Percentiles rank a stretch among this genome's conserved stretches.
Conservation (phyloP, 2,113 vertebrate genomes). For the Nannospalax galili region DNA sequence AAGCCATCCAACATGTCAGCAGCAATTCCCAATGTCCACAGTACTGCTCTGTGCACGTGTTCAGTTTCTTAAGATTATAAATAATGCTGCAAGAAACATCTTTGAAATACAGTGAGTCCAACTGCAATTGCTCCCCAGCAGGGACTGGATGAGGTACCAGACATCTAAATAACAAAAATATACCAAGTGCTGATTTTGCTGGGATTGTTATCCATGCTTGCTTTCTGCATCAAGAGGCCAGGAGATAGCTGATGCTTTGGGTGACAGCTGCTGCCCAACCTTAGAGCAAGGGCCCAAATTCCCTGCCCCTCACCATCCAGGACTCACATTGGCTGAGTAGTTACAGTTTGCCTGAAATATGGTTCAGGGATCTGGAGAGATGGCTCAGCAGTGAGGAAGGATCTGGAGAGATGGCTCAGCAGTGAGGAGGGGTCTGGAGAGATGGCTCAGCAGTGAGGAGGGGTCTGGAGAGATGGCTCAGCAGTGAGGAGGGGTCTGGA, state of each 20-base stretch:
- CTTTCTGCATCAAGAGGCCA: background rate
- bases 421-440: background rate
- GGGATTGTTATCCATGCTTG: background rate
- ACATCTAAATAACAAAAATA: no score
- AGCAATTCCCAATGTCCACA: no score
- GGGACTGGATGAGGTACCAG: background rate
- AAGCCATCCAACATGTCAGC: background rate
- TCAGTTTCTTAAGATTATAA: background rate
- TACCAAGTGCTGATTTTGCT: background rate
- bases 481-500: background rate
- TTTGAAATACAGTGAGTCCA: background rate
- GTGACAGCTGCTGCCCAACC: background rate
- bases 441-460: no score
- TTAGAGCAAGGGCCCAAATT: background rate
- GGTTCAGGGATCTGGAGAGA: background rate
- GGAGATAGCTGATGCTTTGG: background rate
- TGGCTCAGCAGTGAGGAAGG: no score
- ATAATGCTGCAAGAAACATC: background rate
- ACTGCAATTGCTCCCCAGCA: background rate
- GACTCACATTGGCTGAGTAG: background rate
- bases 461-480: background rate
- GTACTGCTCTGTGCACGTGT: rapidly evolving
- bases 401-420: background rate
- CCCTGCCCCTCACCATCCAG: background rate
- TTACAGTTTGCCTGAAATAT: background rate